A percentile compares a stretch with the other conserved stretches of the same genome.
Conservation (phyloP, 2,113 vertebrate species). For the Mandrillus leucophaeus region DNA sequence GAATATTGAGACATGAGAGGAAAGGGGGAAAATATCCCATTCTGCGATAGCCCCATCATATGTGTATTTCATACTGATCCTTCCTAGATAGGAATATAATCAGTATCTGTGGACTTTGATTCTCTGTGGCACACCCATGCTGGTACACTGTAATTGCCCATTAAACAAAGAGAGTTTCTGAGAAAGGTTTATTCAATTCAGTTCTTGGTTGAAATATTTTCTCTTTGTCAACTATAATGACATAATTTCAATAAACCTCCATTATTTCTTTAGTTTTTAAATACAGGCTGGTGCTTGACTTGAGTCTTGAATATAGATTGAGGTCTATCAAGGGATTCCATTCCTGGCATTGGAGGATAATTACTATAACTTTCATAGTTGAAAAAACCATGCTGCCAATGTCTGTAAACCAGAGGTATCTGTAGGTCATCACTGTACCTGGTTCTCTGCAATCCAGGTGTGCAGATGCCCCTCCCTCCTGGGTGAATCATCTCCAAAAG, state of each 20-base stretch:
- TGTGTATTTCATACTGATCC: background rate
- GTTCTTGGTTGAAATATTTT: background rate
- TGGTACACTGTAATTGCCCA: background rate
- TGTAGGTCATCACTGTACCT: background rate
- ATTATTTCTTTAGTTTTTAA: background rate
- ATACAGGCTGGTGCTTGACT: background rate
- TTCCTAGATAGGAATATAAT: background rate
- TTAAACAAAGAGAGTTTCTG: background rate
- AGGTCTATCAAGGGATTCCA: background rate
- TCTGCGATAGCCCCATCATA: background rate
- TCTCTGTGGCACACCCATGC: background rate
- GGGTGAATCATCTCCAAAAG: background rate
- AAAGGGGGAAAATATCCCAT: accelerated
- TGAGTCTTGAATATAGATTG: background rate
- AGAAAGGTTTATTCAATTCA: background rate
- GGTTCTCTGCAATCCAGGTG: background rate
- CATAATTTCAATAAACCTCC: background rate
- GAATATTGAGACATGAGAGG: background rate
- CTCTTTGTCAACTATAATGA: background rate
- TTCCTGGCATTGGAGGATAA: background rate
- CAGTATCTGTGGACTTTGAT: background rate
- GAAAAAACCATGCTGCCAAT: background rate
- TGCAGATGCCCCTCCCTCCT: background rate
- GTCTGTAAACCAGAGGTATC: background rate
- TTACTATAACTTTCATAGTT: background rate